Conservation (phyloP, 2,888 invertebrate species). For the Uloborus plumipes region DNA sequence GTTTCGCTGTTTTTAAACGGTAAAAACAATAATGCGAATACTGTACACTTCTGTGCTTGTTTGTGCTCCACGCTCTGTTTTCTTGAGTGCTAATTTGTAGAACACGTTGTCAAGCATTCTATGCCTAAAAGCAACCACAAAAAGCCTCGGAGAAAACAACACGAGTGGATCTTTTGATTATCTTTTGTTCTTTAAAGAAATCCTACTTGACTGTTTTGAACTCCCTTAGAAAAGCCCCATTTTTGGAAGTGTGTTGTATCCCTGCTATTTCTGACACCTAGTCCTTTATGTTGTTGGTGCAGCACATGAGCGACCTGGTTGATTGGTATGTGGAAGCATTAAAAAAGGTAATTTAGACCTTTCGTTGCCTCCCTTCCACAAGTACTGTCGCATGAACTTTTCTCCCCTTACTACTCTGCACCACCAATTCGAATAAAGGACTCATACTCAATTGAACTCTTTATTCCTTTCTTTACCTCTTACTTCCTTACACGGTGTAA, state of each 20-base stretch:
- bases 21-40: no score
- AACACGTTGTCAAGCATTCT: no score
- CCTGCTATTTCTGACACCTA: slow-evolving; percentile 65
- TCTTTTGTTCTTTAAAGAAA: slow-evolving; percentile 59
- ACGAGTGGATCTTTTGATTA: slow-evolving; percentile 48
- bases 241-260: slow-evolving; percentile 59
- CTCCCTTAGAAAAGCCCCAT: slow-evolving; percentile 59
- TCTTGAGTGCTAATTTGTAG: no score
- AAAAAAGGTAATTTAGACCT: slow-evolving; percentile 65
- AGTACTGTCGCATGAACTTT: slow-evolving; percentile 43
- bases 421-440: slow-evolving; percentile 50
- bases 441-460: background rate
- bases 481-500: slow-evolving; percentile 23
- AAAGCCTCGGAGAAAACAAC: slow-evolving; percentile 15
- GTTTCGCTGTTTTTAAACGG: no score
- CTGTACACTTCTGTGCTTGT: no score
- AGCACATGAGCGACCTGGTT: slow-evolving; percentile 67
- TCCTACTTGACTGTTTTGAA: slow-evolving; percentile 64
- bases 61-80: no score
- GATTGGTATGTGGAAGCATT: slow-evolving; percentile 66
- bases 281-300: slow-evolving; percentile 66
- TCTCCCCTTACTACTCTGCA: slow-evolving; percentile 41
- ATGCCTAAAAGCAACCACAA: no score
- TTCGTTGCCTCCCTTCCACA: slow-evolving; percentile 55
- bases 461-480: slow-evolving; percentile 8